Evolutionary conservation across 2,113 vertebrate genomes (phyloP).

Genomic region (Sprattus sprattus): DNA sequence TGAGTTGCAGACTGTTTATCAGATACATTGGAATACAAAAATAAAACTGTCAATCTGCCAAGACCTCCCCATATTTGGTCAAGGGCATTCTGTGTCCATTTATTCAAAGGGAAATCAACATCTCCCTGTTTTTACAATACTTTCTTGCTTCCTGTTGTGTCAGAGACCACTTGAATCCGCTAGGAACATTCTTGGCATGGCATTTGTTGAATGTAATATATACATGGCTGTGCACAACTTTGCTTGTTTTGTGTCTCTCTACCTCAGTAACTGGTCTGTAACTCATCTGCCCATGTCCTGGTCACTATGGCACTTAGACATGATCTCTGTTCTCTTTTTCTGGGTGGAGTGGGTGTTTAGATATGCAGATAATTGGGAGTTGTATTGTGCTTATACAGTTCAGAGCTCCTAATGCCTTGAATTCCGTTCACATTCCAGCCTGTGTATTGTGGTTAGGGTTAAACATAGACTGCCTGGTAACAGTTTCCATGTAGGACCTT

Average conservation of each 20-base stretch:
- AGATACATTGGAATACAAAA: not conserved
- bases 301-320: not conserved
- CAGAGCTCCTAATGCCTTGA: not conserved
- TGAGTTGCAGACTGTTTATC: not conserved
- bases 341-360: not conserved
- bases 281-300: not conserved
- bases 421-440: not conserved
- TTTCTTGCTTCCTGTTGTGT: not conserved
- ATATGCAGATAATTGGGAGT: not conserved
- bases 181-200: not conserved
- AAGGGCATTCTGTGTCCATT: not conserved
- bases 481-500: not conserved
- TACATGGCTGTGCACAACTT: not conserved
- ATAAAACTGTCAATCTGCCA: not conserved
- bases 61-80: not conserved
- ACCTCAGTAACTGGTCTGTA: not conserved
- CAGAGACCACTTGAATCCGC: not conserved
- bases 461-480: not conserved
- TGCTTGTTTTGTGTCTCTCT: not conserved
- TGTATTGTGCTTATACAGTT: not conserved
- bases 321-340: not conserved
- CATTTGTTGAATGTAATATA: not conserved
- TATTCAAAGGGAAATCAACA: not conserved
- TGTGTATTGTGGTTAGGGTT: not conserved
- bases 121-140: not conserved